Base-by-base conservation (phyloP, 2,888 invertebrate species). In the Conus canariensis region DNA sequence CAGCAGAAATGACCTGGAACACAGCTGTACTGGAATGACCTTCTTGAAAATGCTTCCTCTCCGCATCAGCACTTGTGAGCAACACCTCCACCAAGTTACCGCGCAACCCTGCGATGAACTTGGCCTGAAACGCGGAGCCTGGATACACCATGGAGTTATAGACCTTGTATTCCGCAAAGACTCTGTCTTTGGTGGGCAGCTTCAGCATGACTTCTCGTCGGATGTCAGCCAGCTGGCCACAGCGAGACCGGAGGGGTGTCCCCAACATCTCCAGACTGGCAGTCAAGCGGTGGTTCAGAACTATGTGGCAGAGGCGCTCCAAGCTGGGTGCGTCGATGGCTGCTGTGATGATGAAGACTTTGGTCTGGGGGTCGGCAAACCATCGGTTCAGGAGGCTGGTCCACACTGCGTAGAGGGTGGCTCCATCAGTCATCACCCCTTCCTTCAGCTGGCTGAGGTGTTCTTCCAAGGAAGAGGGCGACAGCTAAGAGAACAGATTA, bases 391-490 rank as follows among this genome's bases (percentile, higher is more conserved):
- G 93, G 22, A 95, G 91, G 67, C 94, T 95, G 90, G 93, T 94
- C 96, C 96, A 96, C n/a, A 95, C 91, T 64, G 91, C 91, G 91
- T 95, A 95, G 60, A 95, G 93, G 45, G 93, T 93, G 14, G 92
- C 90, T 14, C 95, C 95, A 87, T 94, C 94, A 22, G 92, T 90
- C 8, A 94, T 93, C 85, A 91, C 90, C 10, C 94, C 93, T 10
- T 90, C 91, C 45, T 90, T 90, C 85, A 94, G 90, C 67, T 89
- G 91, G 10, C 91, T 82, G 0, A 94, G 90, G 91, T 94, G 93
- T n/a, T 88, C 88, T 70, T 90, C 74, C 56, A 94, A 67, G 16
- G 90, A 90, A 25, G 91, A 90, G 12, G 91, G 92, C 77, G 92
- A 87, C 92, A 93, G 92, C 94, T 94, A 91, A 74, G 58, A 16